Evolutionary conservation across 2,113 vertebrate species (phyloP).

Genomic region (Microcebus murinus): DNA sequence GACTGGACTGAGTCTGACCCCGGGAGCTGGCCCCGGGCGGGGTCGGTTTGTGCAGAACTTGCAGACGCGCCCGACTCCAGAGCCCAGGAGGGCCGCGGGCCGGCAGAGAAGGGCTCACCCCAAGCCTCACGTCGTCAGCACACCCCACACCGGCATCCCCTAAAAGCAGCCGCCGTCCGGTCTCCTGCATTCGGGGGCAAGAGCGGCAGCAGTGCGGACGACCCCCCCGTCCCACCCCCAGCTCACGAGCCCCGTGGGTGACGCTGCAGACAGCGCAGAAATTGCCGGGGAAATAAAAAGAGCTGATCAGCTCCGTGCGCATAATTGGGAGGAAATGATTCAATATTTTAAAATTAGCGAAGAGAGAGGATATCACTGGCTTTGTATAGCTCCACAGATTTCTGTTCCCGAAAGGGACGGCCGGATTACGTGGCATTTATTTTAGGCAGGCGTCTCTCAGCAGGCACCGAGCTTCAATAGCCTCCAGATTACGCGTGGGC

Average conservation of each 20-base stretch:
- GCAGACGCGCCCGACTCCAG: background rate
- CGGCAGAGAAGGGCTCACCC: background rate
- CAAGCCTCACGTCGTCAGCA: background rate
- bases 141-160: background rate
- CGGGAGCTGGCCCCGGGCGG: background rate
- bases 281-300: background rate
- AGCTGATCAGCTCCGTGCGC: background rate
- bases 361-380: background rate
- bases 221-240: background rate
- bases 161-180: background rate
- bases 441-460: background rate
- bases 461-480: rapidly evolving
- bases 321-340: background rate
- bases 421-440: no score
- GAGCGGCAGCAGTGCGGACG: rapidly evolving
- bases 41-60: background rate
- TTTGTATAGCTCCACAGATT: background rate
- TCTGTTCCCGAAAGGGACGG: background rate
- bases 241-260: background rate
- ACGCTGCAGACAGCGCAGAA: no score
- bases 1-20: background rate
- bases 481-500: background rate
- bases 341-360: background rate
- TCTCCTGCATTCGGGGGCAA: background rate
- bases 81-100: background rate